Conservation (phyloP, 2,797 vertebrate genomes). For the Cirrhinus molitorella region DNA sequence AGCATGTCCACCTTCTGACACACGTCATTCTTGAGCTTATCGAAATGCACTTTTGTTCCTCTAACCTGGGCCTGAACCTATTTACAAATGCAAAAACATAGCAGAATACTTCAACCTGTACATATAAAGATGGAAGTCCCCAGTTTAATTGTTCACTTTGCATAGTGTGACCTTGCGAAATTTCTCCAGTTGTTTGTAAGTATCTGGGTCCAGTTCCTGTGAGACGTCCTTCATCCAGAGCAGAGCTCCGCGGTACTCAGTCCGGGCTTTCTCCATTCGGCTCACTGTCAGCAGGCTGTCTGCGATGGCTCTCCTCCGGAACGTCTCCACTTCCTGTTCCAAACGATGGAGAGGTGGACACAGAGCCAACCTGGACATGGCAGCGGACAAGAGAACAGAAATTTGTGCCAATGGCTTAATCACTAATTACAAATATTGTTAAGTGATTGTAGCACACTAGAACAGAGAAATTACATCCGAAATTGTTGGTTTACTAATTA, state of each 20-base stretch:
- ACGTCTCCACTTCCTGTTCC: constrained; percentile 86
- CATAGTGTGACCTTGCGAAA: constrained; percentile 81
- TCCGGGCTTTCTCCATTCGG: constrained; percentile 85
- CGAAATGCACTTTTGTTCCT: constrained; percentile 83
- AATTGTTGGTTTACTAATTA: background rate
- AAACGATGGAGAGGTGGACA: constrained; percentile 82
- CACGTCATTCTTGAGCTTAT: constrained; percentile 86
- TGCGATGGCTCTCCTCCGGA: constrained; percentile 82
- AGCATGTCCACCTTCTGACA: constrained; percentile 89
- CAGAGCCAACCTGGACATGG: constrained; percentile 77
- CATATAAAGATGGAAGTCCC: background rate
- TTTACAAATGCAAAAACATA: constrained; percentile 43
- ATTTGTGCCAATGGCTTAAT: background rate
- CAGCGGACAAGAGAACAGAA: background rate
- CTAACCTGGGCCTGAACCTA: constrained; percentile 85
- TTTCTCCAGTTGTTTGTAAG: constrained; percentile 88
- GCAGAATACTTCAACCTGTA: background rate
- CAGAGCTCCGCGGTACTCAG: constrained; percentile 83
- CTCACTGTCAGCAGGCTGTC: constrained; percentile 85
- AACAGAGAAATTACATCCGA: background rate
- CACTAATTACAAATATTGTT: background rate
- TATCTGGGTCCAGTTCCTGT: constrained; percentile 87
- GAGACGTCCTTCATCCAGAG: constrained; percentile 90
- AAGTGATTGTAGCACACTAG: background rate
- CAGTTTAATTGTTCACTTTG: background rate